A percentile compares a stretch with the other conserved stretches of the same genome.
Evolutionary conservation across 2,797 vertebrate genomes (phyloP).

Genomic region (Mycteria americana): DNA sequence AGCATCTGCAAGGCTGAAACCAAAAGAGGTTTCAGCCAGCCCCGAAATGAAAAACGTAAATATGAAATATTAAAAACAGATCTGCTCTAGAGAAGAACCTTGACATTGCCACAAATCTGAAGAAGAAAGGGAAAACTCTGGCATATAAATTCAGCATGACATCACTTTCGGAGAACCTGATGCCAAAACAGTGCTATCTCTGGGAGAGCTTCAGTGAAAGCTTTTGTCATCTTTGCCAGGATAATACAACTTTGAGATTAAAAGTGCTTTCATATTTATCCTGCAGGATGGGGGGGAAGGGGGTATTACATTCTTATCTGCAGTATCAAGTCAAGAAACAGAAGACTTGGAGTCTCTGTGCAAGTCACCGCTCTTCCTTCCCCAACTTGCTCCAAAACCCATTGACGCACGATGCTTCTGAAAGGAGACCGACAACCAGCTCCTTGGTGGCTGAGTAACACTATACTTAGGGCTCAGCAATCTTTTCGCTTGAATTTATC

Average conservation of each 20-base stretch:
- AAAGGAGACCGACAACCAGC: not conserved
- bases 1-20: not conserved
- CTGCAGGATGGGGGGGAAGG: not conserved
- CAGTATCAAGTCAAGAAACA: not conserved
- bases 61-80: slow-evolving; percentile 57
- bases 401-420: not conserved
- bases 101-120: slow-evolving; percentile 21
- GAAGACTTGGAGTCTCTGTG: not conserved
- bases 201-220: not conserved
- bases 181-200: slow-evolving; percentile 33
- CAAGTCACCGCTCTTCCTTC: not conserved
- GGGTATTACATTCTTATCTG: not conserved
- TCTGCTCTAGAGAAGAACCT: slow-evolving; percentile 14
- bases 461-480: not conserved
- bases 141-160: slow-evolving; percentile 1
- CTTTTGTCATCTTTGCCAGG: not conserved
- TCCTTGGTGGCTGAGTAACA: not conserved
- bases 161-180: not conserved
- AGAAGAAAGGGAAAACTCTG: slow-evolving; percentile 56
- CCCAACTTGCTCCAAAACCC: not conserved
- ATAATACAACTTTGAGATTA: not conserved
- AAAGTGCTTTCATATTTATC: not conserved
- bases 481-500: not conserved
- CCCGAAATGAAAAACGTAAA: slow-evolving; percentile 17
- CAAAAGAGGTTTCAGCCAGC: not conserved